phyloP scores from a whole-genome alignment of 2,113 vertebrate species.

The Petaurus breviceps region DNA sequence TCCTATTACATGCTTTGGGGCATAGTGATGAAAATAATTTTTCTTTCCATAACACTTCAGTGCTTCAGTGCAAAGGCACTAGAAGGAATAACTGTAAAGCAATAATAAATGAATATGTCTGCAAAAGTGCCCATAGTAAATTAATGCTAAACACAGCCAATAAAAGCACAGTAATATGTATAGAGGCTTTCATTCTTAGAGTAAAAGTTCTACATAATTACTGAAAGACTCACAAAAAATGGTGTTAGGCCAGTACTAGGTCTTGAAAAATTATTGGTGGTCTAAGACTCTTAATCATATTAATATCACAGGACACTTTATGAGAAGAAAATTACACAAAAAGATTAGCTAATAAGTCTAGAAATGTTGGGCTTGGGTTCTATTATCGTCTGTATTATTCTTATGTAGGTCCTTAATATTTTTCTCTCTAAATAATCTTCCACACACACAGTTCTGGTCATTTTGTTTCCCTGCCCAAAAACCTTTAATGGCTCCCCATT shows the following conservation, averaged over 20 bases:
- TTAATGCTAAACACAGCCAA: background rate
- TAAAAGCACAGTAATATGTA: conserved; percentile 43
- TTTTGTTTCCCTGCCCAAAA: background rate
- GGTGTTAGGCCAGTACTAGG: conserved; percentile 2
- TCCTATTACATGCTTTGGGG: conserved; percentile 44
- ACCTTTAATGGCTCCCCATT: background rate
- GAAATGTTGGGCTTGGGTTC: background rate
- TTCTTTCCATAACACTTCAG: conserved; percentile 48
- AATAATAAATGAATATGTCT: conserved; percentile 53
- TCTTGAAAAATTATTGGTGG: conserved; percentile 14
- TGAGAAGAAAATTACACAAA: background rate
- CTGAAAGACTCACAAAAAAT: conserved; percentile 6
- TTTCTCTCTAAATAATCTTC: background rate
- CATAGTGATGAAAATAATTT: conserved; percentile 48
- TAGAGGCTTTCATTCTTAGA: conserved; percentile 52
- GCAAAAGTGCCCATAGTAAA: conserved; percentile 36
- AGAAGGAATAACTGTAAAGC: conserved; percentile 36
- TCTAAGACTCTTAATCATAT: background rate
- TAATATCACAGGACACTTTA: background rate
- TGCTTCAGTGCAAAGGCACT: conserved; percentile 35
- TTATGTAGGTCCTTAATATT: background rate
- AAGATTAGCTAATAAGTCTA: background rate
- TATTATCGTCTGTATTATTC: background rate
- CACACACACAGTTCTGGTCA: background rate
- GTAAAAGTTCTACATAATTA: conserved; percentile 38